Conservation (phyloP, 2,888 invertebrate genomes). For the Microctonus aethiopoides region DNA sequence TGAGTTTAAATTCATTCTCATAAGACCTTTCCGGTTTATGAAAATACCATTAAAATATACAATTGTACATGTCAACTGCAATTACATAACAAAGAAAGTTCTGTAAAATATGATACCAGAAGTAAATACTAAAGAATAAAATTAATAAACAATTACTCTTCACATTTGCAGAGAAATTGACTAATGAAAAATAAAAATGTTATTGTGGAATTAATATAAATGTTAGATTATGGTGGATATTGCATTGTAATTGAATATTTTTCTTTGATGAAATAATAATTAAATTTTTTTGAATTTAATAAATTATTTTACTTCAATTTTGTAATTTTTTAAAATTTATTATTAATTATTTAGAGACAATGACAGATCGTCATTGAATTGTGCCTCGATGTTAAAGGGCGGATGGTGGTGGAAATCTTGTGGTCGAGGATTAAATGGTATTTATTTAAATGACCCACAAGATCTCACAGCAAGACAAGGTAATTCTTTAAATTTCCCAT, state of each 20-base stretch:
- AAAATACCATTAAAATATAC: conserved; percentile 10
- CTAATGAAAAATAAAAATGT: neutral
- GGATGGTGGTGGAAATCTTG: conserved; percentile 98
- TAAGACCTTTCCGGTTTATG: conserved; percentile 18
- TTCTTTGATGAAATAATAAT: neutral
- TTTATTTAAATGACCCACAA: conserved; percentile 90
- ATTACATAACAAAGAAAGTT: conserved; percentile 35
- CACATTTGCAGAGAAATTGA: neutral
- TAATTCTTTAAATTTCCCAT: conserved; percentile 53
- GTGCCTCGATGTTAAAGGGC: conserved; percentile 92
- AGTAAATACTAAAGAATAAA: neutral
- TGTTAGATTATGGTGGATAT: neutral
- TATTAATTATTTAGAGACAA: conserved; percentile 78
- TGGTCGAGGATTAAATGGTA: conserved; percentile 88
- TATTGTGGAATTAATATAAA: neutral
- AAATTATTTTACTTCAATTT: too few relatives aligned
- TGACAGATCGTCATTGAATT: conserved; percentile 89
- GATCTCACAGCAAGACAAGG: conserved; percentile 91
- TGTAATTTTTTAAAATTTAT: too few relatives aligned
- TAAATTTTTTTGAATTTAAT: too few relatives aligned
- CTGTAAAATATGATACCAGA: conserved; percentile 14
- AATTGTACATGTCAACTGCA: conserved; percentile 8
- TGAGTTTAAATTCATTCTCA: neutral
- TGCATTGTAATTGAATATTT: neutral
- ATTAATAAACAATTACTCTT: neutral